Percentiles rank a stretch among this genome's conserved stretches.
These are phyloP conservation scores for Conistra vaccinii DNA, from an alignment of 2,888 invertebrate genomes.

Conservation along the genomic window DNA sequence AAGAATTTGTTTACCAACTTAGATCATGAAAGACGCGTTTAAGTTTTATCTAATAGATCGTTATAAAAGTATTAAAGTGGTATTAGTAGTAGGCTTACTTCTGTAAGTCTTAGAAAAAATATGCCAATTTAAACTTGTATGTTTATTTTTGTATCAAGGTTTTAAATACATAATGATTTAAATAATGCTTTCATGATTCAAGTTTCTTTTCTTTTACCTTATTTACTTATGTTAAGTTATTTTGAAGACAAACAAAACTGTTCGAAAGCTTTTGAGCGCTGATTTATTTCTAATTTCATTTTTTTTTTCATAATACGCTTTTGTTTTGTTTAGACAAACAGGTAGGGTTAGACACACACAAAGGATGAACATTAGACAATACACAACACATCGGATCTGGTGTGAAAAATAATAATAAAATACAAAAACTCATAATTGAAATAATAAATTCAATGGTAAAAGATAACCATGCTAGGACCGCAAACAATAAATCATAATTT, in stretches of 20 bases:
- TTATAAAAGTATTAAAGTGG: conserved; percentile 37
- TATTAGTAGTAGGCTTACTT: too few species aligned
- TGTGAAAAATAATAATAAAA: conserved; percentile 86
- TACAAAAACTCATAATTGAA: conserved; percentile 76
- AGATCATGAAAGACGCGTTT: conserved; percentile 83
- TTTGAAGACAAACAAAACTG: conserved; percentile 89
- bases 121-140: conserved; percentile 23
- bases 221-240: conserved; percentile 74
- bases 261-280: conserved; percentile 86
- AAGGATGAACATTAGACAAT: conserved; percentile 97
- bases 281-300: conserved; percentile 79
- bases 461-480: conserved; percentile 88
- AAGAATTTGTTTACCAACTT: conserved; percentile 77
- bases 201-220: conserved; percentile 76
- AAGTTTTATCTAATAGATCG: conserved; percentile 34
- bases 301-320: conserved; percentile 82
- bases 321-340: conserved; percentile 89
- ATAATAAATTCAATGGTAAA: conserved; percentile 81
- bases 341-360: conserved; percentile 96
- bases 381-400: conserved; percentile 93
- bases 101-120: conserved; percentile 26
- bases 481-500: conserved; percentile 85
- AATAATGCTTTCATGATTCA: conserved; percentile 85
- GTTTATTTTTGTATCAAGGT: conserved; percentile 14
- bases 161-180: neutral